These are phyloP conservation scores for Hydrophis major DNA, from an alignment of 2,797 vertebrate species.

Conservation along the genomic window DNA sequence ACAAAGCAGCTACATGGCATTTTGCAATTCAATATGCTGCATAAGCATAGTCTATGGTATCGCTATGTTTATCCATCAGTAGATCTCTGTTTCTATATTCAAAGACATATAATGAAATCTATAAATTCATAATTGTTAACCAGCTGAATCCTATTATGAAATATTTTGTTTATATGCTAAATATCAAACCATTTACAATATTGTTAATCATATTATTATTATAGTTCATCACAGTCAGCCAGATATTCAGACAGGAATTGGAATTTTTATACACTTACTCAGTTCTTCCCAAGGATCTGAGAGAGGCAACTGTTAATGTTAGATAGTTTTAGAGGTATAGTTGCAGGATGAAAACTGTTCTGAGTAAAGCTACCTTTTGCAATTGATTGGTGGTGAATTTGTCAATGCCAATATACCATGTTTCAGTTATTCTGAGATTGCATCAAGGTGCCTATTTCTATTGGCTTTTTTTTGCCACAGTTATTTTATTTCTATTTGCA, in stretches of 20 bases:
- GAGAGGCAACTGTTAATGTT: not conserved
- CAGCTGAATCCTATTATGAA: not conserved
- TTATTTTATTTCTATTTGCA: not conserved
- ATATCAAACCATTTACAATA: not conserved
- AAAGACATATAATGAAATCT: not conserved
- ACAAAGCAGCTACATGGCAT: not conserved
- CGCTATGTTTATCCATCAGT: not conserved
- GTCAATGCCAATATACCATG: not conserved
- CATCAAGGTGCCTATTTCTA: not conserved
- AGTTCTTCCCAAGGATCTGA: not conserved
- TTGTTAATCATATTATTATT: not conserved
- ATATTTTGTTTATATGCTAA: not conserved
- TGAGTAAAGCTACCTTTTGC: not conserved
- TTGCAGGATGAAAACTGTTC: not conserved
- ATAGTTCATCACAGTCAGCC: not conserved
- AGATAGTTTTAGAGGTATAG: not conserved
- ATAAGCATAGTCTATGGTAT: not conserved
- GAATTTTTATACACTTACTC: not conserved
- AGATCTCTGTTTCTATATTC: not conserved
- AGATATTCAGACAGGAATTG: not conserved
- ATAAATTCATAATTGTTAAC: not conserved
- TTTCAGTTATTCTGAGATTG: not conserved
- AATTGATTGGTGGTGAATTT: not conserved
- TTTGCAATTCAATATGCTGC: not conserved
- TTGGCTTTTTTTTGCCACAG: not conserved